These are phyloP conservation scores for Pristis pectinata DNA, from an alignment of 2,797 vertebrate species.

Conservation along the genomic window DNA sequence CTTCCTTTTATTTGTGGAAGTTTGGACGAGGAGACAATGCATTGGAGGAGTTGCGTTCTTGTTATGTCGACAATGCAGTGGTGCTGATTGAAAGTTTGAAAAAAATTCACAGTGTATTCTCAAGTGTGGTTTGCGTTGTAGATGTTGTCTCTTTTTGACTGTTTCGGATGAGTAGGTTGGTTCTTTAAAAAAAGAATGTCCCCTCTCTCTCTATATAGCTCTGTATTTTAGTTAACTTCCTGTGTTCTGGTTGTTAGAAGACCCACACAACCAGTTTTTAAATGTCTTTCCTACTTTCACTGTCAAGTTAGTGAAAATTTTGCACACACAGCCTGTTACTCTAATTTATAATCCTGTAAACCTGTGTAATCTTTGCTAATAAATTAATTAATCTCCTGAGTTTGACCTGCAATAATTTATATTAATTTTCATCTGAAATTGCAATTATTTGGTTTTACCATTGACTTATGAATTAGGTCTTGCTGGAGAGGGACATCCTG, in stretches of 20 bases:
- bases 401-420: neutral
- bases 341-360: too few relatives aligned
- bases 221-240: neutral
- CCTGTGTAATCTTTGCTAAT: neutral
- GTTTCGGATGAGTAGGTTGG: neutral
- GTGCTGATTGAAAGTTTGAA: neutral
- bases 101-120: neutral
- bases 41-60: neutral
- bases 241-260: neutral
- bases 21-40: neutral
- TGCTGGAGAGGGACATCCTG: neutral
- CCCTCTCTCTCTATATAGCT: neutral
- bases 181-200: neutral
- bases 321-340: neutral
- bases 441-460: neutral
- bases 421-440: neutral
- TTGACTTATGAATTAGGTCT: neutral
- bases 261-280: neutral
- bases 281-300: constrained; percentile 17
- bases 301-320: neutral
- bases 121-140: neutral
- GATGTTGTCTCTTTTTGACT: neutral
- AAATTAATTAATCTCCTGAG: neutral
- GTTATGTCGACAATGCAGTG: neutral
- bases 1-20: neutral